Evolutionary conservation across 1,140 invertebrate genomes (phyloP).

Genomic region (Drosophila ohnishii): DNA sequence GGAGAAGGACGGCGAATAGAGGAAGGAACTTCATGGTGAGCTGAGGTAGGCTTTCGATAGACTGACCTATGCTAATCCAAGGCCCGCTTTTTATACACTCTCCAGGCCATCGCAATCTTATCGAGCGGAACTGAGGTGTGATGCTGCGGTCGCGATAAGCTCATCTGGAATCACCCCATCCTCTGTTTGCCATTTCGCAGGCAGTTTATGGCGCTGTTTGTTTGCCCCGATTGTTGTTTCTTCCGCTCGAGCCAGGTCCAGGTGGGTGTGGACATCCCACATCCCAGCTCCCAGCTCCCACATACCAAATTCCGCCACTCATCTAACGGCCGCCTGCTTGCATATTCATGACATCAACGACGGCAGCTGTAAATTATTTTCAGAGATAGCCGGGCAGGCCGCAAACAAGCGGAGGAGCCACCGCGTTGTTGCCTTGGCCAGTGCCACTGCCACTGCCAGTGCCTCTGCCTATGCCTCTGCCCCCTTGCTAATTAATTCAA

Average conservation of each 20-base stretch:
- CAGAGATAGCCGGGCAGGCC: slow-evolving; percentile 65
- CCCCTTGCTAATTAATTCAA: slow-evolving; percentile 75
- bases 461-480: slow-evolving; percentile 8
- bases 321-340: slow-evolving; percentile 42
- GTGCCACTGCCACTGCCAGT: slow-evolving; percentile 5
- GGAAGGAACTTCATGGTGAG: slow-evolving; percentile 49
- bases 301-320: not conserved
- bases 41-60: slow-evolving; percentile 7
- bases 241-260: slow-evolving; percentile 33
- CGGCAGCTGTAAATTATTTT: slow-evolving; percentile 74
- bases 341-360: slow-evolving; percentile 75
- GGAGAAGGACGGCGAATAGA: slow-evolving; percentile 35
- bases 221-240: slow-evolving; percentile 54
- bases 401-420: slow-evolving; percentile 62
- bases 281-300: not conserved
- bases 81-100: slow-evolving; percentile 51
- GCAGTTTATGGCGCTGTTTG: slow-evolving; percentile 71
- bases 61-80: slow-evolving; percentile 62
- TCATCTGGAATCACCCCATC: slow-evolving; percentile 4
- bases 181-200: slow-evolving; percentile 48
- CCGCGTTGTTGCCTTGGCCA: slow-evolving; percentile 38
- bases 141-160: slow-evolving; percentile 57
- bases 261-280: slow-evolving; percentile 6
- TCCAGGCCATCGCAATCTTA: slow-evolving; percentile 51
- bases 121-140: slow-evolving; percentile 53